phyloP scores from a whole-genome alignment of 2,888 invertebrate species.

The Eudasyphora cyanicolor region DNA sequence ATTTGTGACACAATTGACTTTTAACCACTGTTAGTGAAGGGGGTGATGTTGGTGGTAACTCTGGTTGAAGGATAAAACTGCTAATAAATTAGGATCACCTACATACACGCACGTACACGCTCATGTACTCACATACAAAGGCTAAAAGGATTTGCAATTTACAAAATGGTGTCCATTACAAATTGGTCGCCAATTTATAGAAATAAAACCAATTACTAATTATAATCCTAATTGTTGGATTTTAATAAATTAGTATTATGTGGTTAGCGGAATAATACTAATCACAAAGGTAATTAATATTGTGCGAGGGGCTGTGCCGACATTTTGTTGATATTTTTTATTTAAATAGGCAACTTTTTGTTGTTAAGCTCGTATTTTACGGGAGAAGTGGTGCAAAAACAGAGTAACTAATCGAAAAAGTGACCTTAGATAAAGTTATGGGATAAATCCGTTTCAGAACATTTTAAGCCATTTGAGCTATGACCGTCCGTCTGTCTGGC shows the following conservation, averaged over 20 bases:
- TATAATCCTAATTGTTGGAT: neutral
- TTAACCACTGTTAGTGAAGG: neutral
- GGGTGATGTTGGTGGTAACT: neutral
- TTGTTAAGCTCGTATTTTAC: too few species aligned
- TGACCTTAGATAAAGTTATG: too few species aligned
- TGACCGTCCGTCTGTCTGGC: too few species aligned
- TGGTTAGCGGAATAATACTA: neutral
- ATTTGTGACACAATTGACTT: neutral
- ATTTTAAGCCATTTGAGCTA: too few species aligned
- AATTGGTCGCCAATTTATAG: neutral
- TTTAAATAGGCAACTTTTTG: too few species aligned
- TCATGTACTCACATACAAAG: neutral
- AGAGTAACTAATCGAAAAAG: too few species aligned
- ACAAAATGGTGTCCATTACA: neutral
- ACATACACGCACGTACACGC: neutral
- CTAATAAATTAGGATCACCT: neutral
- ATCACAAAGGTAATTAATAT: neutral
- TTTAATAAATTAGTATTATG: conserved; percentile 19
- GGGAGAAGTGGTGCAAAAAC: too few species aligned
- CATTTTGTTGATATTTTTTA: neutral
- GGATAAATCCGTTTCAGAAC: too few species aligned
- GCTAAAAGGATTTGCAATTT: neutral
- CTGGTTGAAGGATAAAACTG: neutral
- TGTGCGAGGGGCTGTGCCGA: neutral
- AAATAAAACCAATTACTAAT: conserved; percentile 10